Evolutionary conservation across 2,113 vertebrate species (phyloP).

Genomic region (Mustela nigripes): DNA sequence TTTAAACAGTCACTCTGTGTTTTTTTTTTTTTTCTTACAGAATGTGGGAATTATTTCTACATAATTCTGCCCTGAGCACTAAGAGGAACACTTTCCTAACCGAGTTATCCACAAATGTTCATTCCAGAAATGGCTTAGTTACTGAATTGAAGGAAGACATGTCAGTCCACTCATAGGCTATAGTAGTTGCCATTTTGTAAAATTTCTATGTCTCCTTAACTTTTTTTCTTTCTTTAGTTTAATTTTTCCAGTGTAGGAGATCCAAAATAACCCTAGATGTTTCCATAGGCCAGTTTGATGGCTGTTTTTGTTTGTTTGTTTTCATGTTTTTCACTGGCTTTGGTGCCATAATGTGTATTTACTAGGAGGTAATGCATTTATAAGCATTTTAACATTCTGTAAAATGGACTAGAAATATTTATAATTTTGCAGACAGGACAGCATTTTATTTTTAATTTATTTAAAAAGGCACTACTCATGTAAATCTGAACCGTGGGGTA

Average conservation of each 20-base stretch:
- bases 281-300: conserved; percentile 61
- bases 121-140: conserved; percentile 75
- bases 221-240: conserved; percentile 50
- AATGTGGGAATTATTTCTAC: conserved; percentile 68
- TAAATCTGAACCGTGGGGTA: conserved; percentile 73
- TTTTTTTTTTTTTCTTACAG: not conserved
- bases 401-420: conserved; percentile 85
- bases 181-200: conserved; percentile 60
- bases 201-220: conserved; percentile 39
- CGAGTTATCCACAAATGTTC: conserved; percentile 58
- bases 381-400: conserved; percentile 80
- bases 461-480: conserved; percentile 76
- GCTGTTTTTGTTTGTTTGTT: conserved; percentile 69
- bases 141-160: conserved; percentile 68
- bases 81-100: conserved; percentile 22
- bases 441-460: conserved; percentile 89
- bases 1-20: conserved; percentile 14
- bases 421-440: conserved; percentile 84
- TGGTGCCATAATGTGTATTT: conserved; percentile 67
- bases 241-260: conserved; percentile 76
- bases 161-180: conserved; percentile 20
- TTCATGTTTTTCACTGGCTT: conserved; percentile 62
- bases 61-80: conserved; percentile 62
- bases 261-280: conserved; percentile 66
- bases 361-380: conserved; percentile 69